Evolutionary conservation across 2,113 vertebrate genomes (phyloP), one percentile per base, ranked within the genome.

Genomic region (Notarius lentiginosus): DNA sequence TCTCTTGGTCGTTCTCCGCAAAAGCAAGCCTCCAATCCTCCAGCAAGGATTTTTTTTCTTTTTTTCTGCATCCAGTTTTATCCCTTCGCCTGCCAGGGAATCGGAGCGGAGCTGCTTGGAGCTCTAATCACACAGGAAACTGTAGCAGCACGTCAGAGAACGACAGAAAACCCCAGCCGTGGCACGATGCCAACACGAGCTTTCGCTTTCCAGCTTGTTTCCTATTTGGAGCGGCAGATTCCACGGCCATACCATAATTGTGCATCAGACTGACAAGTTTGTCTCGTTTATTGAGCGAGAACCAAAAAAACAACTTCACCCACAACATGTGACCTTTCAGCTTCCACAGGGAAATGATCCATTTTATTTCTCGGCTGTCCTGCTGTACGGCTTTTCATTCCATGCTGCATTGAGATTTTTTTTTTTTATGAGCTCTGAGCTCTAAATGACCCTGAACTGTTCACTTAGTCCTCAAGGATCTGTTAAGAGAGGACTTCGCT

Each of bases 1-100:
- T 95, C 96, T 95, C 91, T 90, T 66, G 73, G 89, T 90, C 91
- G 90, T 89, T 92, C 90, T 92, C 91, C 89, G 91, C 82, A 87
- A 90, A 34, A 65, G 17, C 73, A 88, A 80, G 73, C 79, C 82
- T 47, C 65, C 82, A 90, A 89, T 91, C 88, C 90, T 91, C 79
- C 90, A 83, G 87, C 83, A 76, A 90, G 85, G 76, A 22, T 53
- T 10, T 10, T 56, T 56, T 56, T 56, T 53, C 9, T 53, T 41
- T 91, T 65, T 30, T 55, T 56, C n/a, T 30, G 72, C 90, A 86
- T 86, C 85, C 83, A 91, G 87, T 92, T 90, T n/a, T 61, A 81
- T 81, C 34, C 30, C 53, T 47, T 9, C 5, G 80, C 65, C 63
- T 91, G 91, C 91, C 87, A 92, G 91, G 87, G 89, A 91, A 92